phyloP scores from a whole-genome alignment of 2,797 vertebrate species.

The Leuciscus waleckii region DNA sequence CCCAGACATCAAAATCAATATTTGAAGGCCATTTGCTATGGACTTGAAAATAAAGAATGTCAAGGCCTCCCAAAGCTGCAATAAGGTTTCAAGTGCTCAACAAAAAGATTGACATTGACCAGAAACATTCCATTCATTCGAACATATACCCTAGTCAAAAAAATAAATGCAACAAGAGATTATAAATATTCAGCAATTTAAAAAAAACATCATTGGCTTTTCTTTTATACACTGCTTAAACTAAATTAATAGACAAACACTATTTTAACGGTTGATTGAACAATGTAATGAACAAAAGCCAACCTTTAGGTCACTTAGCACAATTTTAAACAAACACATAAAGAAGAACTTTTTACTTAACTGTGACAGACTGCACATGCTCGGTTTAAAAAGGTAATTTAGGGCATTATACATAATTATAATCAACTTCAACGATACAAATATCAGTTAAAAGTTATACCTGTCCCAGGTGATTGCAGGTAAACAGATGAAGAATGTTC shows the following conservation, averaged over 20 bases:
- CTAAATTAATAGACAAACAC: too few species aligned
- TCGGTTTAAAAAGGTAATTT: too few species aligned
- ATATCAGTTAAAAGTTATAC: background rate
- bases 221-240: too few species aligned
- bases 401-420: too few species aligned
- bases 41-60: conserved; percentile 66
- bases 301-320: background rate
- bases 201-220: too few species aligned
- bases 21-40: conserved; percentile 71
- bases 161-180: background rate
- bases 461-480: too few species aligned
- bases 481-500: too few species aligned
- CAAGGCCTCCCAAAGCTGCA: conserved; percentile 28
- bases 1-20: conserved; percentile 78
- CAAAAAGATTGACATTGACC: background rate
- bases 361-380: too few species aligned
- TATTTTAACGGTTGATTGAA: background rate
- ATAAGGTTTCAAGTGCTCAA: conserved; percentile 23
- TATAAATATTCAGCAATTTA: background rate
- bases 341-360: too few species aligned
- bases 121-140: background rate
- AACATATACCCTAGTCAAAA: background rate
- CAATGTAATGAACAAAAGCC: background rate
- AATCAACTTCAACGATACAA: too few species aligned
- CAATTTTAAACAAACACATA: too few species aligned